Conservation (phyloP, 1,140 invertebrate genomes). For the Melipona quadrifasciata region DNA sequence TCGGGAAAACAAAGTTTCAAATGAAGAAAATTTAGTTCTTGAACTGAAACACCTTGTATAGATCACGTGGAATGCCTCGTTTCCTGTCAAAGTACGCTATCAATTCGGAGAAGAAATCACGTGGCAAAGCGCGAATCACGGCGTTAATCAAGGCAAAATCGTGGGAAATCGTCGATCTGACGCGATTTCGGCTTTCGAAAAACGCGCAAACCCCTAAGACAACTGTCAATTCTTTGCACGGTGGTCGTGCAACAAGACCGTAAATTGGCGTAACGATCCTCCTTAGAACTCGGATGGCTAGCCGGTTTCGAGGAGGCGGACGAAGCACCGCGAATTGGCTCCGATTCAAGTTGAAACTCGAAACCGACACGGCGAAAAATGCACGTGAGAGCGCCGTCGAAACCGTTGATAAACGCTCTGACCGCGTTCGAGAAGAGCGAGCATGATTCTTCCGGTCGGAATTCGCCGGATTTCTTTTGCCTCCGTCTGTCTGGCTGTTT, state of each 20-base stretch:
- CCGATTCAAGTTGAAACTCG: conserved; percentile 53
- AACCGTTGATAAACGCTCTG: conserved; percentile 36
- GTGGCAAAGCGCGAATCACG: background rate
- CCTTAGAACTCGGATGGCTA: conserved; percentile 46
- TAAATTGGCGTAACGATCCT: conserved; percentile 60
- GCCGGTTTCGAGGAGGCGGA: conserved; percentile 25
- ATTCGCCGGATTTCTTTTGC: background rate
- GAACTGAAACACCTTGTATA: no score
- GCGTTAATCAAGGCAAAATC: background rate
- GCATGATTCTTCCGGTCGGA: background rate
- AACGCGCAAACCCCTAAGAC: conserved; percentile 13
- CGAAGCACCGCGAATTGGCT: conserved; percentile 53
- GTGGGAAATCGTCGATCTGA: background rate
- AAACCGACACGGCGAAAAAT: conserved; percentile 49
- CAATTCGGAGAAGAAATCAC: background rate
- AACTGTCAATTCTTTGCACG: background rate
- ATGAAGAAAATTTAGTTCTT: no score
- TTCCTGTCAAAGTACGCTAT: background rate
- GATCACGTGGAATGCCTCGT: background rate
- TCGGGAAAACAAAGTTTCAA: no score
- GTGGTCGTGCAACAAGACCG: conserved; percentile 55
- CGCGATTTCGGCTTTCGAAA: background rate
- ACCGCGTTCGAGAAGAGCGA: conserved; percentile 6
- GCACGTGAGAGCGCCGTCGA: conserved; percentile 10
- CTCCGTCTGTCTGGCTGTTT: background rate